A percentile compares a stretch with the other conserved stretches of the same genome.
Conservation (phyloP, 1,140 invertebrate species). For the Intoshia linei region DNA sequence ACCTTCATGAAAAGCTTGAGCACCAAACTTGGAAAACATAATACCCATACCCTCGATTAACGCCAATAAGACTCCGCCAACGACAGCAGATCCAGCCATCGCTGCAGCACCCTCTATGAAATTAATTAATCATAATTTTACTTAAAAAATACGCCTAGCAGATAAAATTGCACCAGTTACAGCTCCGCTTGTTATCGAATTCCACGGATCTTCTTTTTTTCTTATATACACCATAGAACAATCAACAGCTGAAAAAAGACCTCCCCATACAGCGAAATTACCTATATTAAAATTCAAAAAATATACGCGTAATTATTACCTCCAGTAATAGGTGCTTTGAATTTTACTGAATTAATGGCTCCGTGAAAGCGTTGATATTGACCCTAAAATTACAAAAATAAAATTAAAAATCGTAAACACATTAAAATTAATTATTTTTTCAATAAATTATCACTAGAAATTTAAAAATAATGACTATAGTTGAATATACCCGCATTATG, state of each 20-base stretch:
- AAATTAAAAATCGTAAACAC: background rate
- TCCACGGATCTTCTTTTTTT: slow-evolving; percentile 91
- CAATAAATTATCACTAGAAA: background rate
- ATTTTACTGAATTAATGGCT: background rate
- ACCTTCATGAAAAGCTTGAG: too few relatives aligned
- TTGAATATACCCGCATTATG: too few relatives aligned
- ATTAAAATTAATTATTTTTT: background rate
- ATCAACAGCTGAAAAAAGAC: slow-evolving; percentile 81
- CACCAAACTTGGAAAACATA: too few relatives aligned
- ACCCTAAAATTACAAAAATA: background rate
- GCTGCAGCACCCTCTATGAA: slow-evolving; percentile 38
- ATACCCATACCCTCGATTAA: slow-evolving; percentile 84
- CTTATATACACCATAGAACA: slow-evolving; percentile 64
- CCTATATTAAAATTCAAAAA: slow-evolving; percentile 12
- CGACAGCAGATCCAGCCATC: slow-evolving; percentile 69
- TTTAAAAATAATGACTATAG: too few relatives aligned
- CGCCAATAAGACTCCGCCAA: slow-evolving; percentile 52
- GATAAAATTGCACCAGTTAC: slow-evolving; percentile 69
- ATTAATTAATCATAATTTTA: background rate
- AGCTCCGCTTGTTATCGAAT: slow-evolving; percentile 70
- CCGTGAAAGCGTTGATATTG: background rate
- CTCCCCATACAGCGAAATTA: slow-evolving; percentile 31
- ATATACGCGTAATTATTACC: background rate
- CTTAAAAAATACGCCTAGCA: slow-evolving; percentile 33
- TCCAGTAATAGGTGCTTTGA: background rate